Percentiles rank a stretch among this genome's conserved stretches.
Evolutionary conservation across 2,888 invertebrate species (phyloP).

Genomic region (Cantharis rustica): DNA sequence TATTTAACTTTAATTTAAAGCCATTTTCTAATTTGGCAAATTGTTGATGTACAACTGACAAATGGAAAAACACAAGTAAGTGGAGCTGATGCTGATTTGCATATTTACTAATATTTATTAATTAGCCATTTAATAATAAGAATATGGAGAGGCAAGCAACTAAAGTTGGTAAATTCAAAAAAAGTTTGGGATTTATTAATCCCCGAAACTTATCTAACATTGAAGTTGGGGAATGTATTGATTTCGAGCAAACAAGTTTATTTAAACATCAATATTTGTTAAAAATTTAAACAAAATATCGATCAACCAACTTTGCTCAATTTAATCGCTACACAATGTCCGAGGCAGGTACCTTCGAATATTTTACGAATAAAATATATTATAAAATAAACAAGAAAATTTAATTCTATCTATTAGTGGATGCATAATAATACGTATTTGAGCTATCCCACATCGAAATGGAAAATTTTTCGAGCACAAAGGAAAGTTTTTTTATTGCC

Average conservation of each 20-base stretch:
- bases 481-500: not conserved
- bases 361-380: too few species aligned
- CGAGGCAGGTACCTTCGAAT: too few species aligned
- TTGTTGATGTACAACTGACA: constrained; percentile 8
- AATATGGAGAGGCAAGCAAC: not conserved
- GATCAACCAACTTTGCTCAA: too few species aligned
- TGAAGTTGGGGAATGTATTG: too few species aligned
- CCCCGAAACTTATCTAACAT: not conserved
- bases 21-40: constrained; percentile 28
- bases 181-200: not conserved
- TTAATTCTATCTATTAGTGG: not conserved
- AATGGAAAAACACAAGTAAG: constrained; percentile 20
- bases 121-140: not conserved
- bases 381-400: not conserved
- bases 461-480: not conserved
- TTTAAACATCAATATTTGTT: not conserved
- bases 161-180: not conserved
- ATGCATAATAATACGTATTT: not conserved
- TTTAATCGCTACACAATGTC: not conserved
- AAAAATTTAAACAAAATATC: not conserved
- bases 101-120: not conserved
- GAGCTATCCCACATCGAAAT: not conserved
- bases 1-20: constrained; percentile 15
- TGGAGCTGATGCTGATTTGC: not conserved
- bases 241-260: not conserved